Evolutionary conservation across 2,113 vertebrate genomes (phyloP), one percentile per base, ranked within the genome.

Genomic region (Andinoacara biseriatus): DNA sequence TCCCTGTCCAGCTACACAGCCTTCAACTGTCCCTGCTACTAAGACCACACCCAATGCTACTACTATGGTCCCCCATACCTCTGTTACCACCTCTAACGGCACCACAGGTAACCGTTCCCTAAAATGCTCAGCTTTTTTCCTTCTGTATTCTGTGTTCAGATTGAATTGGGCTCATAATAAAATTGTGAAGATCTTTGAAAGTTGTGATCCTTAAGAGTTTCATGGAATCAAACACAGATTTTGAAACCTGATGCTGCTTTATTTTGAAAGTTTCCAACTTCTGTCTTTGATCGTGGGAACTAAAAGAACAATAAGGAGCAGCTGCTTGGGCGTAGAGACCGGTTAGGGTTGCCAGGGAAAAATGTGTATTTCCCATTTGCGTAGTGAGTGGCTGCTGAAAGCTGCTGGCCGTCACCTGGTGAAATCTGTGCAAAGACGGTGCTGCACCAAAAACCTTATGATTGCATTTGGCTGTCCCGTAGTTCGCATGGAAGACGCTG

Each of bases 21-120:
- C 3, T 78, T 0, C 78, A 72, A 2, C n/a, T 74, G 1, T 15
- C 5, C 1, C 46, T 14, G 0, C 72, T 58, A 0, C 54, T 63
- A 0, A 22, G 1, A 7, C 67, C 17, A 0, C 76, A 7, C 0
- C 49, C 31, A 2, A 60, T 57, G 4, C 58, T 56, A 0, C 33
- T 62, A 31, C 83, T 26, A 26, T 26, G 10, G 1, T 17, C 43
- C 3, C 83, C 74, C 2, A 33, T 57, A 3, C 74, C 76, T 10
- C 72, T 82, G 26, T 75, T 78, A 5, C 84, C 26, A 7, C 78
- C 62, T 5, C 79, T 85, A 82, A 78, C 57, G 15, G 22, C 84
- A 86, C 82, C 56, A 63, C 94, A 94, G 94, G 93, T 95, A 94
- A 95, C 80, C 22, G 3, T 58, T 76, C 69, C 17, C 33, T 10